Evolutionary conservation across 2,888 invertebrate species (phyloP).

Genomic region (Temnothorax rugatulus): DNA sequence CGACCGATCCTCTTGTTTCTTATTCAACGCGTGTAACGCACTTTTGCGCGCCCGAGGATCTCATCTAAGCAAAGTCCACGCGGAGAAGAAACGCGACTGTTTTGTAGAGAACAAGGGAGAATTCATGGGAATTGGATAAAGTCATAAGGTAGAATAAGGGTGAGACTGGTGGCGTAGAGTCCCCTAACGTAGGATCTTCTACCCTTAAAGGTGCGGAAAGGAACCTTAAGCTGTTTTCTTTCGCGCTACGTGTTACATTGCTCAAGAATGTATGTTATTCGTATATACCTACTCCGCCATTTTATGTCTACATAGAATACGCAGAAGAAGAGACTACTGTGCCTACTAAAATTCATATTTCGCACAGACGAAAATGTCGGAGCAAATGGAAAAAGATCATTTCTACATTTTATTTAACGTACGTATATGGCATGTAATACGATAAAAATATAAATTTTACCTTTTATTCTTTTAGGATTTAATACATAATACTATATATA

Average conservation of each 20-base stretch:
- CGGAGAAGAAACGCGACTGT: constrained; percentile 21
- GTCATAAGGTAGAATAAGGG: constrained; percentile 69
- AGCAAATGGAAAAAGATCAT: constrained; percentile 71
- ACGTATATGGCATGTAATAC: neutral
- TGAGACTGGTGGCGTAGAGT: constrained; percentile 51
- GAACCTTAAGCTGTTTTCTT: constrained; percentile 64
- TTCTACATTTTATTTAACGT: constrained; percentile 40
- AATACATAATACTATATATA: neutral
- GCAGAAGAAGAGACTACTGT: neutral
- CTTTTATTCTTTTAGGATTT: neutral
- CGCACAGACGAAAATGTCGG: constrained; percentile 44
- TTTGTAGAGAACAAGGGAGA: constrained; percentile 36
- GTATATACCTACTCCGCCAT: constrained; percentile 22
- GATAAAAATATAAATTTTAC: neutral
- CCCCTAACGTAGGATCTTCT: constrained; percentile 65
- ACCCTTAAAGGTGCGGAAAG: constrained; percentile 65
- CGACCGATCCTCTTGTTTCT: constrained; percentile 16
- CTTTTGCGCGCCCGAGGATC: constrained; percentile 20
- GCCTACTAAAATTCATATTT: constrained; percentile 65
- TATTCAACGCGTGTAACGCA: constrained; percentile 43
- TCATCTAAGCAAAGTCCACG: constrained; percentile 34
- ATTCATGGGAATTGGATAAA: constrained; percentile 69
- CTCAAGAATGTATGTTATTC: constrained; percentile 43
- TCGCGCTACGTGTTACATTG: constrained; percentile 58
- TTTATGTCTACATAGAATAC: constrained; percentile 31